Evolutionary conservation across 2,797 vertebrate species (phyloP), one percentile per base, ranked within the genome.

Genomic region (Lacerta agilis): DNA sequence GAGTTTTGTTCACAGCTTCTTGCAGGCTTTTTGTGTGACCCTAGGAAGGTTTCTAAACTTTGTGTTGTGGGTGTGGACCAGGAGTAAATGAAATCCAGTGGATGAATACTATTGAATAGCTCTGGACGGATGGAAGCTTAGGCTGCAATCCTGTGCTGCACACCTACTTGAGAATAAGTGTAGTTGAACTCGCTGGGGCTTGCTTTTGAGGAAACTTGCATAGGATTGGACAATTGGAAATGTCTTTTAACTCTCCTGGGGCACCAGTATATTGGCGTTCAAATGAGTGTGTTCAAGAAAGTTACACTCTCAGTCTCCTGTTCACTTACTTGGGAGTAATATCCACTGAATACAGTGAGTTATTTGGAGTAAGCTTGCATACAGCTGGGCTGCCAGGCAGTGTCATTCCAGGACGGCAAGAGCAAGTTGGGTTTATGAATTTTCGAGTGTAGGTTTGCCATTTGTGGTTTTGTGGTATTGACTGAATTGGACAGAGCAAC

Each of bases 401-500:
- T 0, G 67, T 6, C 0, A 0, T 0, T 2, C 1, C 9, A 0
- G 43, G 4, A 18, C 0, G 2, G 4, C 29, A 18, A 5, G 3
- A 1, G 0, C 0, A 88, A 33, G 33, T 27, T 45, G 84, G 1
- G 41, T 76, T 33, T 72, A 33, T 58, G 79, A 41, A 0, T 20
- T 69, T 6, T 0, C 13, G 0, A 1, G 0, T 0, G 25, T 2
- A 0, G 3, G 4, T 6, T 41, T 5, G 0, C 33, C 2, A 55
- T 0, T 17, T 9, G 1, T 23, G 8, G 18, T 25, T 83, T 86
- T 41, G 33, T 43, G 49, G 58, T 67, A 66, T 49, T 71, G 2
- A 0, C 15, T 0, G 55, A 25, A 0, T 0, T 78, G 13, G 33
- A 13, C 6, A 7, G 0, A 0, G 0, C 1, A 1, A 3, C 4